Evolutionary conservation across 2,888 invertebrate species (phyloP).

Genomic region (Lasius fuliginosus): DNA sequence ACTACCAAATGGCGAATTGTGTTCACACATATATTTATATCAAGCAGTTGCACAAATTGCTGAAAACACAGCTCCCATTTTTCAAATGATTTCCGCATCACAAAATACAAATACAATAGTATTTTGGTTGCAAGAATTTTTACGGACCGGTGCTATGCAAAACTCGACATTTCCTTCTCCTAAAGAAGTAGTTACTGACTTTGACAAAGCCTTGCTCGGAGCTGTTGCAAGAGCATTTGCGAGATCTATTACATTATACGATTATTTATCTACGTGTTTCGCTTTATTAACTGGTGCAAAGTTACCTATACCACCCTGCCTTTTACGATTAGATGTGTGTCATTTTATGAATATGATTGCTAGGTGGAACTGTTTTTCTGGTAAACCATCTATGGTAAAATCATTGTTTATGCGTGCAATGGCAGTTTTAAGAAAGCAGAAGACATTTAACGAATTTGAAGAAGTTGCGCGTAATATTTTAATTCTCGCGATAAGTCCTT

Average conservation of each 20-base stretch:
- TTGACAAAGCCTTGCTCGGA: not conserved
- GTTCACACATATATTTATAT: conserved; percentile 19
- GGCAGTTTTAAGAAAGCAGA: conserved; percentile 9
- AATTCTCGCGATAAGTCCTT: too few relatives aligned
- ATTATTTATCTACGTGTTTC: conserved; percentile 8
- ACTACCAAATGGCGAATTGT: not conserved
- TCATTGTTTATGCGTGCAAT: not conserved
- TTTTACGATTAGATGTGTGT: not conserved
- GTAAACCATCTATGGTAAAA: not conserved
- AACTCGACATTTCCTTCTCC: not conserved
- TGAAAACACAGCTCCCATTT: conserved; percentile 8
- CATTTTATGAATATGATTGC: conserved; percentile 6
- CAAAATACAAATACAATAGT: not conserved
- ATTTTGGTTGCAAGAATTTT: conserved; percentile 12
- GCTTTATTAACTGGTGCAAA: conserved; percentile 4
- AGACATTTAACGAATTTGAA: too few relatives aligned
- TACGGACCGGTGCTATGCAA: not conserved
- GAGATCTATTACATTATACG: not conserved
- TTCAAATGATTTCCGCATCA: conserved; percentile 2
- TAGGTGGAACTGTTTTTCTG: not conserved
- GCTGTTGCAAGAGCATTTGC: conserved; percentile 3
- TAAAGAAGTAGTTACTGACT: conserved; percentile 5
- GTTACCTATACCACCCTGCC: not conserved
- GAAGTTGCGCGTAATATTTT: too few relatives aligned
- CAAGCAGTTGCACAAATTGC: not conserved